These are phyloP conservation scores for Poecilia latipinna DNA, from an alignment of 2,113 vertebrate species.

Conservation along the genomic window DNA sequence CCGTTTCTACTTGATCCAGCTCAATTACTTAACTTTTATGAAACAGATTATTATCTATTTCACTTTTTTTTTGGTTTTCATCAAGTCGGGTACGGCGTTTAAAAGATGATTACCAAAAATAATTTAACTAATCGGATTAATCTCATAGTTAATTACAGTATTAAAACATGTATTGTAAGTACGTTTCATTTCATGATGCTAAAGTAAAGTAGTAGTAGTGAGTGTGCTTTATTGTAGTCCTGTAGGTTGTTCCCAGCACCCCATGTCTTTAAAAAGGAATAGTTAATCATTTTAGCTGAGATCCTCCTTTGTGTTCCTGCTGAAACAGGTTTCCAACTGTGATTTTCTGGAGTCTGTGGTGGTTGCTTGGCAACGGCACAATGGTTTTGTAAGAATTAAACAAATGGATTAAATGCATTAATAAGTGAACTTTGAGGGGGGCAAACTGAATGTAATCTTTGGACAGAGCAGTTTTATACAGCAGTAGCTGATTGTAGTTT, in stretches of 20 bases:
- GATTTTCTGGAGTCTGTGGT: slow-evolving; percentile 6
- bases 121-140: background rate
- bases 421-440: slow-evolving; percentile 16
- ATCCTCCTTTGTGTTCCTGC: slow-evolving; percentile 6
- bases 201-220: no score
- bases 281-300: slow-evolving; percentile 6
- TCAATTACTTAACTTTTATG: background rate
- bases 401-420: slow-evolving; percentile 20
- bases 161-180: no score
- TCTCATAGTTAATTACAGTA: background rate
- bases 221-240: no score
- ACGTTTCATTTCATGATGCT: background rate
- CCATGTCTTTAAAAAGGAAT: slow-evolving; percentile 2
- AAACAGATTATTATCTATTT: no score
- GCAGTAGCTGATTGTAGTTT: background rate
- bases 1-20: background rate
- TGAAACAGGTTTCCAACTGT: slow-evolving; percentile 7
- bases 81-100: background rate
- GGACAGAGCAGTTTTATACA: background rate
- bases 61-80: background rate
- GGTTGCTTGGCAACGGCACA: slow-evolving; percentile 13
- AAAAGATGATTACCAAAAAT: background rate
- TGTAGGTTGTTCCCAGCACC: background rate
- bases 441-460: background rate
- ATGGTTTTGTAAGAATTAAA: slow-evolving; percentile 17